phyloP scores from a whole-genome alignment of 2,113 vertebrate genomes.

The Kryptolebias marmoratus region DNA sequence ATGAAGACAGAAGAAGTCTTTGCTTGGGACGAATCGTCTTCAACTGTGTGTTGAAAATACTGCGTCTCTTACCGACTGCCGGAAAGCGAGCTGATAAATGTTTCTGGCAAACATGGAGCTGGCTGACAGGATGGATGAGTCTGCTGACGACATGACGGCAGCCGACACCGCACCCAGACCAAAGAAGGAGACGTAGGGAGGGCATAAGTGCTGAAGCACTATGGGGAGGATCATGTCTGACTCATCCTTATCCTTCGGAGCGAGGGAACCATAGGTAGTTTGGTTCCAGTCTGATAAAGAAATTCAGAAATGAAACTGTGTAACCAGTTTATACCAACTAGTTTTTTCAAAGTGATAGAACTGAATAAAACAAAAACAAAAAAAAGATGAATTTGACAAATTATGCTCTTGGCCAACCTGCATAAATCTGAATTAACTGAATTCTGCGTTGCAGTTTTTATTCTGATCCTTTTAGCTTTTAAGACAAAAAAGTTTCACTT shows the following conservation, averaged over 20 bases:
- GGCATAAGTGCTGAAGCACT: slow-evolving; percentile 94
- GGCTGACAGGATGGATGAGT: slow-evolving; percentile 97
- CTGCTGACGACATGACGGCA: slow-evolving; percentile 97
- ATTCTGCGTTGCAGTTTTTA: background rate
- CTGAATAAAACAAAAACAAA: background rate
- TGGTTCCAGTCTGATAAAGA: slow-evolving; percentile 90
- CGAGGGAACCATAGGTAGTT: slow-evolving; percentile 83
- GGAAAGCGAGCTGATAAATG: slow-evolving; percentile 95
- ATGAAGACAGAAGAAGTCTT: background rate
- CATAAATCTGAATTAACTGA: slow-evolving; percentile 14
- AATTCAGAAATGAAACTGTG: background rate
- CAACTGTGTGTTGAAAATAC: background rate
- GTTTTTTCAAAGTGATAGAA: background rate
- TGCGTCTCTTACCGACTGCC: slow-evolving; percentile 88
- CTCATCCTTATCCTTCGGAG: slow-evolving; percentile 86
- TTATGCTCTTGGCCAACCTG: background rate
- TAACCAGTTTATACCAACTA: background rate
- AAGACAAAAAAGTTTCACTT: slow-evolving; percentile 2
- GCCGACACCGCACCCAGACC: slow-evolving; percentile 95
- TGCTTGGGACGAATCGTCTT: background rate
- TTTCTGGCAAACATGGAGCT: slow-evolving; percentile 98
- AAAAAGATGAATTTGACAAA: background rate
- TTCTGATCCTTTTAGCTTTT: slow-evolving; percentile 16
- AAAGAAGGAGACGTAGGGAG: slow-evolving; percentile 92
- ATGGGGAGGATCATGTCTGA: slow-evolving; percentile 97